Evolutionary conservation across 1,140 invertebrate genomes (phyloP), one percentile per base, ranked within the genome.

Genomic region (Phthorimaea operculella): DNA sequence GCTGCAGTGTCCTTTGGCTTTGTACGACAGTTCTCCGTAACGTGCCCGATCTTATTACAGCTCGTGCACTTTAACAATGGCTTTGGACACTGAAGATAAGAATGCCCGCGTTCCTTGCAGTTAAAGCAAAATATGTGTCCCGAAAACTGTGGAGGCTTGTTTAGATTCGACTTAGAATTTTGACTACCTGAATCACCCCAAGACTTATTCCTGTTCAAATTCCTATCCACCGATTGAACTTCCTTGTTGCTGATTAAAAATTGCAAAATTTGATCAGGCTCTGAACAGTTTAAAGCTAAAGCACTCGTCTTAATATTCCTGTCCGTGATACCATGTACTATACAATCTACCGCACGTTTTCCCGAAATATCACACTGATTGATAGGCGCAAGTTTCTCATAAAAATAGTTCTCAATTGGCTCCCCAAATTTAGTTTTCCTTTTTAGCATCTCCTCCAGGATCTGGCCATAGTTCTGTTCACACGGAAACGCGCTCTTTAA

Each of bases 321-420:
- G 50, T 60, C 54, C 5, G 15, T 49, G 9, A 60, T 39, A n/a
- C 59, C 59, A n/a, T 60, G 59, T 44, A 60, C 56, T 5, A 60
- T 50, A 39, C 59, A 60, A 44, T 60, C 59, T 16, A 60, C 59
- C 9, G 54, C 59, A 2, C 36, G 33, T 34, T 50, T 60, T 7
- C 59, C 54, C 18, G n/a, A 16, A 14, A 60, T 60, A 10, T 56
- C 51, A 28, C 54, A 60, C 42, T 60, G 54, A 34, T 21, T 50
- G 5, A 50, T 11, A 2, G 28, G n/a, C 6, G 48, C 21, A 50
- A 50, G 48, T 50, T 50, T 50, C 18, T 28, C 48, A 50, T 50
- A 50, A 11, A 28, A 28, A 18, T 50, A 50, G 21, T 14, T 15
- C 11, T 50, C 48, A 50, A 50, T 50, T 50, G 48, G 48, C 21